These are phyloP conservation scores for Dicaeum eximium DNA, from an alignment of 2,113 vertebrate genomes.

Conservation along the genomic window DNA sequence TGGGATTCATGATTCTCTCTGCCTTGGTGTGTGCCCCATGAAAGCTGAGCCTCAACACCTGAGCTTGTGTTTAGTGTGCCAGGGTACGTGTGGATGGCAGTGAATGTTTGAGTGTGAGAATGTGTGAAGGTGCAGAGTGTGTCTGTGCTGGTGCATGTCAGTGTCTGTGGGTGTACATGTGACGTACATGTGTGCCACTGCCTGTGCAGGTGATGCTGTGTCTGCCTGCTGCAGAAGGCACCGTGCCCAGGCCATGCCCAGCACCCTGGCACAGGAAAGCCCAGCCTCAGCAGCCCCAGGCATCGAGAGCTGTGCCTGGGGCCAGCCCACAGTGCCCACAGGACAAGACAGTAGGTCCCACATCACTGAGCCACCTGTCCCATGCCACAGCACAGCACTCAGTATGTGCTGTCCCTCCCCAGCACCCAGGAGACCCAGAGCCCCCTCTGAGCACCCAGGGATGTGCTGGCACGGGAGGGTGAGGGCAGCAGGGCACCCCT, in stretches of 20 bases:
- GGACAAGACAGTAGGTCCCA: not conserved
- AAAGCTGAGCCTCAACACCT: not conserved
- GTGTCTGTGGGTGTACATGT: not conserved
- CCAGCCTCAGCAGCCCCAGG: not conserved
- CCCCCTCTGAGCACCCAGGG: not conserved
- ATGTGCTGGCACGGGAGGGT: rapidly evolving
- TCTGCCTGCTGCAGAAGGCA: not conserved
- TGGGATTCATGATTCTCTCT: not conserved
- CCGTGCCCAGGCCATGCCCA: rapidly evolving
- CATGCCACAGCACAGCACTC: not conserved
- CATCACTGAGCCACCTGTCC: not conserved
- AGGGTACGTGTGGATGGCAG: rapidly evolving
- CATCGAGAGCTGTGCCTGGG: not conserved
- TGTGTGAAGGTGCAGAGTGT: not conserved
- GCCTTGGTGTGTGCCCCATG: not conserved
- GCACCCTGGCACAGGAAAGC: not conserved
- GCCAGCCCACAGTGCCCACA: not conserved
- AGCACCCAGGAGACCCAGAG: not conserved
- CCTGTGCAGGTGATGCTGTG: not conserved
- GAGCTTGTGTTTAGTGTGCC: not conserved
- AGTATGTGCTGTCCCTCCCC: not conserved
- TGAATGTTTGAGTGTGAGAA: too few relatives aligned
- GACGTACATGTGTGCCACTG: not conserved
- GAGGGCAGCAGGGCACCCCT: not conserved
- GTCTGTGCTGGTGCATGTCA: not conserved